A percentile compares a stretch with the other conserved stretches of the same genome.
These are phyloP conservation scores for Anoncus sp. DNA, from an alignment of 2,888 invertebrate genomes.

Conservation along the genomic window DNA sequence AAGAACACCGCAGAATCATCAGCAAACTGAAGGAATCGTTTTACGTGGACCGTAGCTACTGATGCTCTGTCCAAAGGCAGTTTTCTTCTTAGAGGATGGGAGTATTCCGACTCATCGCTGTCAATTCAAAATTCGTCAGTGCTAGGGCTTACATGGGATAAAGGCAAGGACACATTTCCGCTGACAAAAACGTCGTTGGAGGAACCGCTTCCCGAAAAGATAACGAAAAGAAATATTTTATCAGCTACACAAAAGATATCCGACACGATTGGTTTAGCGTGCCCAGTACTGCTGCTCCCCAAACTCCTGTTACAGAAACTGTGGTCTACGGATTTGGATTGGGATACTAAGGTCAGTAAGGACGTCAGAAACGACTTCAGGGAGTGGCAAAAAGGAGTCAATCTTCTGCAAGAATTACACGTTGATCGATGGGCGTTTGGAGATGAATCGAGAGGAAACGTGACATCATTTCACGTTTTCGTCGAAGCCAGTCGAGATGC, in stretches of 20 bases:
- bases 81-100: conserved; percentile 67
- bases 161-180: conserved; percentile 42
- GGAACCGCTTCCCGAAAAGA: too few relatives aligned
- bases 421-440: conserved; percentile 62
- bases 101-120: too few relatives aligned
- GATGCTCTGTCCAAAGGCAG: conserved; percentile 51
- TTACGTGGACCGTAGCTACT: conserved; percentile 57
- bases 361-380: conserved; percentile 43
- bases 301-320: conserved; percentile 62
- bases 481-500: conserved; percentile 70
- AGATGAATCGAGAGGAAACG: too few relatives aligned
- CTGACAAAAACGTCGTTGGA: background rate
- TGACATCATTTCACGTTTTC: conserved; percentile 70
- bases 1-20: conserved; percentile 27
- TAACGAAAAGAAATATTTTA: conserved; percentile 66
- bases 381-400: conserved; percentile 62
- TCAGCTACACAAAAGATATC: conserved; percentile 62
- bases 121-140: conserved; percentile 48
- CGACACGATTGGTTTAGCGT: conserved; percentile 65
- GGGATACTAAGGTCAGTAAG: conserved; percentile 58
- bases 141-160: conserved; percentile 59
- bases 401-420: conserved; percentile 49
- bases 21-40: conserved; percentile 61
- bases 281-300: conserved; percentile 60
- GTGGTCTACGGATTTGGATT: conserved; percentile 49